Base-by-base conservation (phyloP, 2,888 invertebrate species). In the Thera britannica region DNA sequence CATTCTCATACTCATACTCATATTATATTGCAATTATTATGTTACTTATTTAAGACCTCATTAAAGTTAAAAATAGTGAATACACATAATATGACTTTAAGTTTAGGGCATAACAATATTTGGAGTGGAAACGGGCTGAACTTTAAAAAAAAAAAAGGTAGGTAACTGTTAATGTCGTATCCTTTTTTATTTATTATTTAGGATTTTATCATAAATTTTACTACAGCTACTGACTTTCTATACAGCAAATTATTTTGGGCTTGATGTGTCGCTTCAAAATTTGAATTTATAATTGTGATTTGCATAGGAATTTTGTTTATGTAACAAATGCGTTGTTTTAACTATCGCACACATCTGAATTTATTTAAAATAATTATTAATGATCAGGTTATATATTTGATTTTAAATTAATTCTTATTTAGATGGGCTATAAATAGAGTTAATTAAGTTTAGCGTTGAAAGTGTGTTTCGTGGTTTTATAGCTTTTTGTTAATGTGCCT, bases 261-360 rank as follows among this genome's bases (percentile, higher is more conserved):
- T 62, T 59, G 67, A 66, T 69, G 72, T 68, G 61, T 54, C 59
- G 6, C 58, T 48, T 34, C 38, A 44, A 67, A 68, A 73, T 73
- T 75, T 66, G 66, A 71, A 72, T 72, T 68, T 83, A 81, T 86
- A 86, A 87, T 86, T 82, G 77, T 65, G 68, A 88, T 88, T 88
- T 83, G 74, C 87, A 88, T 87, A 81, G 83, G 83, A 70, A 85
- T 87, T 87, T 82, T 82, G 83, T 83, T 56, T 78, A 73, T 74
- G 38, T 71, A 57, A 59, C 71, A 67, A 70, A 70, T 71, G 61
- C 46, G 71, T 68, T 71, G 67, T 73, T 71, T 72, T 12, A 49
- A 54, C 62, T 68, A 72, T 72, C 72, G 60, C 38, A 34, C 9
- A 52, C 8, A 70, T 70, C 63, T 35, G 52, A 59, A 59, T 65